These are phyloP conservation scores for Pseudopipra pipra DNA, from an alignment of 2,113 vertebrate genomes.

Conservation along the genomic window DNA sequence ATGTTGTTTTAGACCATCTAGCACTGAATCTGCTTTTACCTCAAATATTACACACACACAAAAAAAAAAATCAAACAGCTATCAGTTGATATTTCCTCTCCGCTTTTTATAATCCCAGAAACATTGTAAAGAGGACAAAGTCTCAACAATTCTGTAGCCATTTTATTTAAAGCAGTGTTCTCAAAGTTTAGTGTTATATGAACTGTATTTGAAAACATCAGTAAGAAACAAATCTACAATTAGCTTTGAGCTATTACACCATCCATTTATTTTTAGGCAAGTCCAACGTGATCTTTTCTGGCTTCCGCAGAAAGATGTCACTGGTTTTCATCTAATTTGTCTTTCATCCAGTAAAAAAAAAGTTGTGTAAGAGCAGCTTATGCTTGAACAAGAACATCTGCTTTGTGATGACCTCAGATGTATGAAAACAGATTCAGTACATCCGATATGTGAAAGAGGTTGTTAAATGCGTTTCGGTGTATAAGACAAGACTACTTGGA, in stretches of 20 bases:
- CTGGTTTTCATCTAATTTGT: neutral
- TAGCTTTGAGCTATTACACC: neutral
- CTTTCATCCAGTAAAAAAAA: neutral
- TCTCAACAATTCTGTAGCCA: neutral
- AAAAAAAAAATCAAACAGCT: neutral
- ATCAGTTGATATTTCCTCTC: constrained; percentile 1
- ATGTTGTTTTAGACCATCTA: constrained; percentile 24
- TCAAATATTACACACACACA: neutral
- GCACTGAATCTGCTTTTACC: neutral
- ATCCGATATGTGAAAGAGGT: neutral
- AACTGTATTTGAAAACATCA: constrained; percentile 54
- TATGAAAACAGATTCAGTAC: neutral
- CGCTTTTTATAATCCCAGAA: neutral
- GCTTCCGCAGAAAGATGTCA: neutral
- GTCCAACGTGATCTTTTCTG: neutral
- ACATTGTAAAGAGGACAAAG: neutral
- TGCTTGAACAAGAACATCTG: neutral
- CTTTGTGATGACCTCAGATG: neutral
- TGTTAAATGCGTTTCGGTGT: neutral
- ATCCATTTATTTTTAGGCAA: neutral
- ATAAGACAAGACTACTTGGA: neutral
- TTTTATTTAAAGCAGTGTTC: constrained; percentile 61
- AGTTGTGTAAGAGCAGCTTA: neutral
- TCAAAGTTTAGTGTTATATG: neutral
- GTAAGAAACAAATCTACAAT: neutral